Base-by-base conservation (phyloP, 1,140 invertebrate genomes). In the Heliconius hewitsoni region DNA sequence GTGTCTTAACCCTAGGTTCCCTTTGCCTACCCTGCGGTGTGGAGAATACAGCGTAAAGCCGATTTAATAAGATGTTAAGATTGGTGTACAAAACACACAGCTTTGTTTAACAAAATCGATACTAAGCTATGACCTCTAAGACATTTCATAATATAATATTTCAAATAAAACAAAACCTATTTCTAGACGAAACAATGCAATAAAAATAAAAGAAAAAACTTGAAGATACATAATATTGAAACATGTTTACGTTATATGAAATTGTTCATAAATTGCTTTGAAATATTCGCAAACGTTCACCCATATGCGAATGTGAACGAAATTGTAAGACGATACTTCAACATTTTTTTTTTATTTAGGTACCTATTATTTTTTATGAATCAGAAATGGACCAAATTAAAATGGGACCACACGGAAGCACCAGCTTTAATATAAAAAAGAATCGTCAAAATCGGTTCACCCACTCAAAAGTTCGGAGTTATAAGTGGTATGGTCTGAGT, bases 91-190 rank as follows among this genome's bases (percentile, higher is more conserved):
- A 8, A 37, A 37, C 5, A 37, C 6, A 37, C 34, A 37, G 5
- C 5, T 0, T 6, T 37, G 34, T 37, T 37, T 37, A 37, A 37
- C 34, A 37, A 37, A 37, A 37, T 72, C 71, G 60, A 57, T 27
- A 39, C 73, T 42, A 42, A 74, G 71, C 78, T 71, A 71, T 77
- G 80, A 81, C 78, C 77, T 52, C 42, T 76, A 37, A 37, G 34
- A 37, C 34, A 37, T 37, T 6, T 37, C 34, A 4, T 37, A 37
- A 1, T 46, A 46, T 11, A 46, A 46, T 8, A 23, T 23, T 23
- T 23, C n/a, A 57, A n/a, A 57, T 57, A 57, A 57, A 23, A n/a
- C 6, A n/a, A 57, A 9, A 23, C 1, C 5, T 57, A 57, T 57
- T 57, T 57, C 55, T 57, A 57, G 55, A 57, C 3, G 18, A 55